These are phyloP conservation scores for Rhagium mordax DNA, from an alignment of 2,888 invertebrate species.

Conservation along the genomic window DNA sequence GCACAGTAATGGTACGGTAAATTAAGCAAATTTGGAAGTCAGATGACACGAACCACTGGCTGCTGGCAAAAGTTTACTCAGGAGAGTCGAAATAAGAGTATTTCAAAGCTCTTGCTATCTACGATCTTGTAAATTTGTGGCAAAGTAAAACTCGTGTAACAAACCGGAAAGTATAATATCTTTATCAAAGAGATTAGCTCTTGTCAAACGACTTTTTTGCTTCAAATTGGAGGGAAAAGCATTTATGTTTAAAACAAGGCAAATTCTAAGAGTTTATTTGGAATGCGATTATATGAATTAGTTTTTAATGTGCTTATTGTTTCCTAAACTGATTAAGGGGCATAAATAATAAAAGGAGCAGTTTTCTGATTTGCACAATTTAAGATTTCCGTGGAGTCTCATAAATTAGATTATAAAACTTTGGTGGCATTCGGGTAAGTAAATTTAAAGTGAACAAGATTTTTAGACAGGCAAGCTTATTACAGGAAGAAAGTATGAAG, in stretches of 20 bases:
- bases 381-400: background rate
- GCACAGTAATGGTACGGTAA: background rate
- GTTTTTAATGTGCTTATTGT: background rate
- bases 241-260: background rate
- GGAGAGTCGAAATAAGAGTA: background rate
- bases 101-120: background rate
- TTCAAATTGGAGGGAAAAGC: background rate
- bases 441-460: too few relatives aligned
- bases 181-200: background rate
- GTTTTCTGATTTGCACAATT: background rate
- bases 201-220: background rate
- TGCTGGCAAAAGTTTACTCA: background rate
- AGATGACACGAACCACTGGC: background rate
- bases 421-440: background rate
- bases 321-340: background rate
- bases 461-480: too few relatives aligned
- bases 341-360: background rate
- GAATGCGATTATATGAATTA: background rate
- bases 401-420: background rate
- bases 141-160: background rate
- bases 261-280: background rate
- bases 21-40: background rate
- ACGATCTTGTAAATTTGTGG: background rate
- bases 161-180: background rate
- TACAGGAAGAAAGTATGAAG: too few relatives aligned